A percentile compares a stretch with the other conserved stretches of the same genome.
Evolutionary conservation across 2,888 invertebrate species (phyloP).

Genomic region (Tuta absoluta): DNA sequence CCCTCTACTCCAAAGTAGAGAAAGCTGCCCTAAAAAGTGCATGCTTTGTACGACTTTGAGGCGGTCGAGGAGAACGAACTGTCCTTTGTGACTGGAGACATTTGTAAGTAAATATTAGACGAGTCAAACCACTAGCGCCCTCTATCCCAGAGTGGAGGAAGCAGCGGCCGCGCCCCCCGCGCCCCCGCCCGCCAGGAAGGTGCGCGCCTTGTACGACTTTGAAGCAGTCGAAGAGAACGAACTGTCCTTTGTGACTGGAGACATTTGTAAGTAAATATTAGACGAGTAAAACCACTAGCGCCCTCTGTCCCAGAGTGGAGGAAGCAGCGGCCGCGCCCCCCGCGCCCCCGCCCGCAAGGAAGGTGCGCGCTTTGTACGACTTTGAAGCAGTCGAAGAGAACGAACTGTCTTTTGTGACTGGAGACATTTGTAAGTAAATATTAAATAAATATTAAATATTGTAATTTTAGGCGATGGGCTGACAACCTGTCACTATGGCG

Average conservation of each 20-base stretch:
- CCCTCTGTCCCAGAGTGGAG: slow-evolving; percentile 83
- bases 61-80: no score
- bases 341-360: slow-evolving; percentile 69
- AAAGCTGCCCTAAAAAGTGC: slow-evolving; percentile 84
- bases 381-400: no score
- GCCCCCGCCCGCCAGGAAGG: slow-evolving; percentile 91
- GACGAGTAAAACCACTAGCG: no score
- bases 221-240: slow-evolving; percentile 99
- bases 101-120: slow-evolving; percentile 59
- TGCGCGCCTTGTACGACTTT: slow-evolving; percentile 98
- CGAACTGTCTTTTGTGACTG: slow-evolving; percentile 92
- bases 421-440: slow-evolving; percentile 85
- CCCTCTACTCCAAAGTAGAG: slow-evolving; percentile 83
- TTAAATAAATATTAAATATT: no score
- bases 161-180: slow-evolving; percentile 67
- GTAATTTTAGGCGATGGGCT: no score
- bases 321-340: slow-evolving; percentile 43
- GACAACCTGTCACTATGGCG: no score
- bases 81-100: slow-evolving; percentile 88
- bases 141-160: no score
- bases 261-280: slow-evolving; percentile 82
- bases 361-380: slow-evolving; percentile 86
- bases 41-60: slow-evolving; percentile 87
- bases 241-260: slow-evolving; percentile 82
- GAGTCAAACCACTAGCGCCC: slow-evolving; percentile 41